These are phyloP conservation scores for Liasis olivaceus DNA, from an alignment of 2,797 vertebrate species.

Conservation along the genomic window DNA sequence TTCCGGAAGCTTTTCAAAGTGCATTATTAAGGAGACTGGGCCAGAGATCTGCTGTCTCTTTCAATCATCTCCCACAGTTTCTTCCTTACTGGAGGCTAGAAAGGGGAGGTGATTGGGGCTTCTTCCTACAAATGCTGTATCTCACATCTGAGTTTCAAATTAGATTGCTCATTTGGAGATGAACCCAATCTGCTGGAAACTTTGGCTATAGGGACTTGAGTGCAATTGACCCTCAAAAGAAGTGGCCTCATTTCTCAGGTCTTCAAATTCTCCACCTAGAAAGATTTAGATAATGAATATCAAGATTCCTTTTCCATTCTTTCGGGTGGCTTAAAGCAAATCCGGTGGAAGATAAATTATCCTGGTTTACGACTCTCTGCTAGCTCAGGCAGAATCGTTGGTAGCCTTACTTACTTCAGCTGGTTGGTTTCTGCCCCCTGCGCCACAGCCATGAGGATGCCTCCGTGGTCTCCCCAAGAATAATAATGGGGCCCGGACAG, in stretches of 20 bases:
- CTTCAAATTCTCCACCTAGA: background rate
- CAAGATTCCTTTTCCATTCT: background rate
- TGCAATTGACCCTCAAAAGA: background rate
- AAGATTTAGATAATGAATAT: background rate
- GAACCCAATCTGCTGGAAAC: background rate
- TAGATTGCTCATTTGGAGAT: background rate
- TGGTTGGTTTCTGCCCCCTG: conserved; percentile 87
- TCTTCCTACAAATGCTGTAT: background rate
- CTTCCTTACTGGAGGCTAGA: background rate
- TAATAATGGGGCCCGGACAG: conserved; percentile 95
- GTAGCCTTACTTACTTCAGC: conserved; percentile 84
- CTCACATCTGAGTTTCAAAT: background rate
- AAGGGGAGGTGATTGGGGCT: background rate
- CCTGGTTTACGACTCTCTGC: background rate
- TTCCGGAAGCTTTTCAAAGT: background rate
- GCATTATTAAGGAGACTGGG: background rate
- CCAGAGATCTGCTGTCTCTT: background rate
- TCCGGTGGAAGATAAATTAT: background rate
- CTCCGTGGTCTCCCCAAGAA: conserved; percentile 96
- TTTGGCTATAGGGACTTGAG: background rate
- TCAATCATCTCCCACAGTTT: background rate
- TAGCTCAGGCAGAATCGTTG: background rate
- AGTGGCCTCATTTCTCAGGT: background rate
- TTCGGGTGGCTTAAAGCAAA: background rate
- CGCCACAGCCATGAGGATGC: conserved; percentile 90